These are phyloP conservation scores for Byasa hedistus DNA, from an alignment of 2,888 invertebrate species.

Conservation along the genomic window DNA sequence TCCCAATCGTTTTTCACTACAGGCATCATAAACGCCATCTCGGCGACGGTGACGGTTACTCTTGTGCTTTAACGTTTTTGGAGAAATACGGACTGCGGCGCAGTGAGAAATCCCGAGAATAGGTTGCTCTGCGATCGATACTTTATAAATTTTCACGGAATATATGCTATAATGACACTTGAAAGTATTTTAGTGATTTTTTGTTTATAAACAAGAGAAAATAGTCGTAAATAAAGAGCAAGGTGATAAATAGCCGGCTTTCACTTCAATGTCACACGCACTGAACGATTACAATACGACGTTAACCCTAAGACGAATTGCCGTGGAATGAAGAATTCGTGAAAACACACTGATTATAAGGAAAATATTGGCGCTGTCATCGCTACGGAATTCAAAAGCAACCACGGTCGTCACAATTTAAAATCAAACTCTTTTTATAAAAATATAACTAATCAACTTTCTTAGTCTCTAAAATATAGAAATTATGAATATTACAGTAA, in stretches of 20 bases:
- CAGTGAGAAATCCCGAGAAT: slow-evolving; percentile 51
- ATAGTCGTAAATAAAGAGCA: slow-evolving; percentile 39
- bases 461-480: neutral
- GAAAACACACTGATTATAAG: slow-evolving; percentile 77
- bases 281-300: slow-evolving; percentile 58
- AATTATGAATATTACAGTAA: neutral
- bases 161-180: slow-evolving; percentile 39
- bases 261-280: slow-evolving; percentile 73
- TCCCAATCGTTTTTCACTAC: slow-evolving; percentile 96
- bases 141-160: slow-evolving; percentile 31
- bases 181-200: slow-evolving; percentile 41
- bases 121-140: slow-evolving; percentile 53
- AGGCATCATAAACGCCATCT: slow-evolving; percentile 97
- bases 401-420: slow-evolving; percentile 32
- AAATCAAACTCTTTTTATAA: neutral
- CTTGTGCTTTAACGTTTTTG: slow-evolving; percentile 72
- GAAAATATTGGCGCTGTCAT: slow-evolving; percentile 75
- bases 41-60: slow-evolving; percentile 65
- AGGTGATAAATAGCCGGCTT: slow-evolving; percentile 47
- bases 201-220: slow-evolving; percentile 40
- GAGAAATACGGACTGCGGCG: slow-evolving; percentile 48
- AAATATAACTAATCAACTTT: neutral
- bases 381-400: slow-evolving; percentile 51
- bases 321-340: slow-evolving; percentile 75
- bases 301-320: slow-evolving; percentile 76